phyloP scores from a whole-genome alignment of 2,797 vertebrate genomes.

The Crenichthys baileyi region DNA sequence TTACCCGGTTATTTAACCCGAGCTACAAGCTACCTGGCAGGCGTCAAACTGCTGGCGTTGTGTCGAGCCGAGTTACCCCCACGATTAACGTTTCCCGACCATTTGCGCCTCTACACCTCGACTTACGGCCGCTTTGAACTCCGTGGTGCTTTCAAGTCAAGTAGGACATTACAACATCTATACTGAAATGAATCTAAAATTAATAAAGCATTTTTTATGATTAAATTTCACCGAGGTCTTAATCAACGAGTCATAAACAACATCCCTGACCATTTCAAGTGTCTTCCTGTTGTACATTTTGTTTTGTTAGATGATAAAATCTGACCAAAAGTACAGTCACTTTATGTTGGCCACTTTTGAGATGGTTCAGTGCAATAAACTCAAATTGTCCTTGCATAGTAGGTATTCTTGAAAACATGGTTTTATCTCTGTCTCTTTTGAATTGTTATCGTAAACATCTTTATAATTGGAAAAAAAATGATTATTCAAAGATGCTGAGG shows the following conservation, averaged over 20 bases:
- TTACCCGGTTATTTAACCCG: not conserved
- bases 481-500: too few species aligned
- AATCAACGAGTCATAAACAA: not conserved
- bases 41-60: not conserved
- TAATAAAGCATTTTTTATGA: not conserved
- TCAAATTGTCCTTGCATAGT: too few species aligned
- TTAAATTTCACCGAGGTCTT: not conserved
- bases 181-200: not conserved
- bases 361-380: too few species aligned
- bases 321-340: too few species aligned
- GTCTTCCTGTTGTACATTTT: not conserved
- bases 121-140: not conserved
- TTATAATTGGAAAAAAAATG: too few species aligned
- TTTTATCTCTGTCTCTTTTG: too few species aligned
- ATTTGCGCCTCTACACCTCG: not conserved
- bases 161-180: not conserved
- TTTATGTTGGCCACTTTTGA: too few species aligned
- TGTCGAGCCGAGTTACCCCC: not conserved
- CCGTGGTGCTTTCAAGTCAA: not conserved
- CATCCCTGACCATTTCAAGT: not conserved
- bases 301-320: not conserved
- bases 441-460: too few species aligned
- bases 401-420: too few species aligned
- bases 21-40: not conserved
- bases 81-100: not conserved